Evolutionary conservation across 2,888 invertebrate genomes (phyloP), one percentile per base, ranked within the genome.

Genomic region (Athalia circularis): DNA sequence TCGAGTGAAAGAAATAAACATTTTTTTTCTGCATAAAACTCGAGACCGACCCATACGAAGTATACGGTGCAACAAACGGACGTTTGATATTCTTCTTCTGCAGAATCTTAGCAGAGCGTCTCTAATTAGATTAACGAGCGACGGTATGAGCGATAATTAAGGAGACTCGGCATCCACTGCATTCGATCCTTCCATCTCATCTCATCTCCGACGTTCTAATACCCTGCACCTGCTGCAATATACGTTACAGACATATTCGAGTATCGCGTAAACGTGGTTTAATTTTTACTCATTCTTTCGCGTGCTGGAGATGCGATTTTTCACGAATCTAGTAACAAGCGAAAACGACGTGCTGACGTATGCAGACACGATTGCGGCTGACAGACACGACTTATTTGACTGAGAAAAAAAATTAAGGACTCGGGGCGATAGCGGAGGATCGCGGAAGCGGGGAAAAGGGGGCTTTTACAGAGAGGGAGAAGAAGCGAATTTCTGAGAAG

Each of bases 81-180:
- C 72, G 72, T 75, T 62, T 48, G 77, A 65, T 80, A n/a, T 29
- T 29, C 29, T 29, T 29, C 29, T 29, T 29, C 65, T 61, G 54
- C 6, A 82, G 80, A 79, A n/a, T 50, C 82, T 83, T 81, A 81
- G 85, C 84, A 85, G 85, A 85, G 82, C 85, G 84, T 83, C 82
- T 84, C 85, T 87, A 87, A 88, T 87, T 86, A 85, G 83, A 85
- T 84, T 86, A 86, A 88, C 84, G 83, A 86, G 84, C 84, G 84
- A 83, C 84, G 84, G 83, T 83, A 81, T 74, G 81, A 82, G 81
- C 83, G 80, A 85, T 84, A 85, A 88, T 87, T 87, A 87, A 86
- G 80, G 74, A 67, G 79, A 88, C 87, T 83, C 86, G 83, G 29
- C 29, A 29, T 29, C 29, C 29, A 29, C 29, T 29, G 83, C 84